A percentile compares a stretch with the other conserved stretches of the same genome.
Conservation (phyloP, 2,113 vertebrate genomes). For the Pampusana beccarii region DNA sequence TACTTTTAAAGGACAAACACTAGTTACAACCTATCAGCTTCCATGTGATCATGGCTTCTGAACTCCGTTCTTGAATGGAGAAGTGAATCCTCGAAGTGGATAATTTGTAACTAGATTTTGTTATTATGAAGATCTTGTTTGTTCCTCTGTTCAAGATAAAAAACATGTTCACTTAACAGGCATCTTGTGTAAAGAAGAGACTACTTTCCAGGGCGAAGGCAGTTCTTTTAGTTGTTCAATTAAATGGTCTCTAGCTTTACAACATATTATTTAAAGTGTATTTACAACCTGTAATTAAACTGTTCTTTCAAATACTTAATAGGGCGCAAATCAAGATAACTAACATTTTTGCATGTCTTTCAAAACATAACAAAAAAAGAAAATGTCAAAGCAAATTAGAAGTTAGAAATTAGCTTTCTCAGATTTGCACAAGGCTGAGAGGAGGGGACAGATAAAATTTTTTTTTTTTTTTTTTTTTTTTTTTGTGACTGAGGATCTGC, state of each 20-base stretch:
- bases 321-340: background rate
- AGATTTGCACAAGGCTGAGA: background rate
- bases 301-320: background rate
- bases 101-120: background rate
- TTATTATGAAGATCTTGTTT: background rate
- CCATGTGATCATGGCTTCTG: background rate
- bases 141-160: background rate
- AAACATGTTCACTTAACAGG: background rate
- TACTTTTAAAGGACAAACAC: background rate
- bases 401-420: background rate
- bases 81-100: background rate
- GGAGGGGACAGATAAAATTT: rapidly evolving
- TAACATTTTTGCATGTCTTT: background rate
- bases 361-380: background rate
- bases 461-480: background rate
- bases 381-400: background rate
- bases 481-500: background rate
- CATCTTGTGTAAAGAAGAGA: background rate
- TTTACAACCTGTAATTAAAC: background rate
- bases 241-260: background rate
- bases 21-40: background rate
- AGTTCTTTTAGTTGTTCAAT: background rate
- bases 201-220: background rate
- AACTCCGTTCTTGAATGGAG: background rate
- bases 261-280: background rate